These are phyloP conservation scores for Xylophagus ater DNA, from an alignment of 2,888 invertebrate genomes.

Conservation along the genomic window DNA sequence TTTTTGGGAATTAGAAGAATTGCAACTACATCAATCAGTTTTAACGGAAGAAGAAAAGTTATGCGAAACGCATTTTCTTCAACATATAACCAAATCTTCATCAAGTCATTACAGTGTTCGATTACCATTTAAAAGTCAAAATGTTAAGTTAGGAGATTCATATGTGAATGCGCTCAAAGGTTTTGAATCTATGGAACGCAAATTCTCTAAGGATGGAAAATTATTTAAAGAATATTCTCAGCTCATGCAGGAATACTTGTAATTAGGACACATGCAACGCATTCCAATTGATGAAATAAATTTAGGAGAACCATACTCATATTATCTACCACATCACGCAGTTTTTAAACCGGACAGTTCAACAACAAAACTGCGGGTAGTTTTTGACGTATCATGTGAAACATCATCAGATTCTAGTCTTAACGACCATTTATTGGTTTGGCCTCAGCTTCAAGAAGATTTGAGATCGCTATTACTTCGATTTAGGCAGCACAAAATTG, in stretches of 20 bases:
- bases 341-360: conserved; percentile 1
- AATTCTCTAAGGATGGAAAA: no score
- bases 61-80: no score
- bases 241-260: conserved; percentile 19
- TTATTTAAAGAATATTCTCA: conserved; percentile 11
- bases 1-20: no score
- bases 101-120: no score
- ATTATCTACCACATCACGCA: conserved; percentile 10
- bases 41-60: no score
- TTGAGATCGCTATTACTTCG: not conserved
- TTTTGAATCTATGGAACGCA: no score
- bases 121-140: no score
- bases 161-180: no score
- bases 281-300: conserved; percentile 1
- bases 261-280: conserved; percentile 19
- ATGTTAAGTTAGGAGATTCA: no score
- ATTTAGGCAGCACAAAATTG: not conserved
- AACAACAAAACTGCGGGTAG: conserved; percentile 8
- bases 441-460: conserved; percentile 3
- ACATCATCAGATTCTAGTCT: not conserved
- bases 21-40: no score
- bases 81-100: no score
- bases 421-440: not conserved
- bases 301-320: not conserved
- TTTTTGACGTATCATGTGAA: conserved; percentile 1